phyloP scores from a whole-genome alignment of 35 echinoderm and acorn worm genomes.

The Ptychodera flava region DNA sequence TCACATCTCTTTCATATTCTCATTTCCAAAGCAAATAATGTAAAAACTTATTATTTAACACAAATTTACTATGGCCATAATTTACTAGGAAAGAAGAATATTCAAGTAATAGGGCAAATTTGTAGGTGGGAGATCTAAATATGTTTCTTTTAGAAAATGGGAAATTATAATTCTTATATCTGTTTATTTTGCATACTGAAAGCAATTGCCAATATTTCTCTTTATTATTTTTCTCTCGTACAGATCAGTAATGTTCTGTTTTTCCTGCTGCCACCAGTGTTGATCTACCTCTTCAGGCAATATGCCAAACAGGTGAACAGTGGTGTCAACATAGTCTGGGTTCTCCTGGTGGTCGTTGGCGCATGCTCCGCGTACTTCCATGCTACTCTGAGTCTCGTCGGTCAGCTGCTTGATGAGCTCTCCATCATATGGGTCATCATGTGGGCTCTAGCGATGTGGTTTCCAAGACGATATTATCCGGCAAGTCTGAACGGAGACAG shows the following conservation, averaged over 20 bases:
- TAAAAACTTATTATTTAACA: too few species aligned
- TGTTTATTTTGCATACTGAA: too few species aligned
- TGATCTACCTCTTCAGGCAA: constrained; percentile 66
- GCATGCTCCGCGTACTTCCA: constrained; percentile 87
- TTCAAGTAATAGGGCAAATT: too few species aligned
- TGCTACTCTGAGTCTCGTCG: constrained; percentile 87
- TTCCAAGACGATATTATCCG: constrained; percentile 79
- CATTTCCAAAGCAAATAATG: too few species aligned
- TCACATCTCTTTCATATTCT: too few species aligned
- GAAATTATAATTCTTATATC: too few species aligned
- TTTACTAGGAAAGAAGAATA: too few species aligned
- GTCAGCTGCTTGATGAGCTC: constrained; percentile 84
- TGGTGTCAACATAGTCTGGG: constrained; percentile 90
- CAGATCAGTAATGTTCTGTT: constrained; percentile 96
- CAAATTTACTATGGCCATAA: too few species aligned
- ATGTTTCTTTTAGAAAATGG: too few species aligned
- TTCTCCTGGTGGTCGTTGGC: constrained; percentile 82
- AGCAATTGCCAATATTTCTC: too few species aligned
- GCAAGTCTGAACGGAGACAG: constrained; percentile 71
- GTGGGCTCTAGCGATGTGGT: constrained; percentile 83
- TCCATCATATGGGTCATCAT: constrained; percentile 92
- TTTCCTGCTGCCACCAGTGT: constrained; percentile 67
- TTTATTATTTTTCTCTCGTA: constrained; percentile 4
- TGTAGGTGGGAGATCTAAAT: too few species aligned
- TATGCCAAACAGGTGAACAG: constrained; percentile 63